Percentiles rank a stretch among this genome's conserved stretches.
Evolutionary conservation across 2,888 invertebrate species (phyloP).

Genomic region (Meloe dianella): DNA sequence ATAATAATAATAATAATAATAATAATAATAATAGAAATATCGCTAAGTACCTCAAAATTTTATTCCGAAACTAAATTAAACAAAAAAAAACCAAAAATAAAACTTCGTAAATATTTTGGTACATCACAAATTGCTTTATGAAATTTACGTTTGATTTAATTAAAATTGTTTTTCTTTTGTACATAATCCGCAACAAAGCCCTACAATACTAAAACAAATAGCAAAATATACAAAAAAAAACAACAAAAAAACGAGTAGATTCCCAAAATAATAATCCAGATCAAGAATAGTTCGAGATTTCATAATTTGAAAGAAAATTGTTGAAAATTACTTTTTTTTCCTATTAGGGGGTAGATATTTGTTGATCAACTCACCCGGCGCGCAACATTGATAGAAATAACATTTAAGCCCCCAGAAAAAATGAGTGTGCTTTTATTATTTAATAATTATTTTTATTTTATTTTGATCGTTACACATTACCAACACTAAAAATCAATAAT

Average conservation of each 20-base stretch:
- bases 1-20: constrained; percentile 32
- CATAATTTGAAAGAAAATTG: not conserved
- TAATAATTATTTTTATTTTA: no score
- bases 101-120: constrained; percentile 36
- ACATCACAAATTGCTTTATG: constrained; percentile 45
- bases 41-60: constrained; percentile 26
- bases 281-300: constrained; percentile 2
- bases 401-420: not conserved
- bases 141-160: constrained; percentile 41
- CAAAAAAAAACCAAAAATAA: not conserved
- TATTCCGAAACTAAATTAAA: not conserved
- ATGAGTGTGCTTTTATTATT: not conserved
- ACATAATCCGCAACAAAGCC: constrained; percentile 24
- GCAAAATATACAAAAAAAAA: not conserved
- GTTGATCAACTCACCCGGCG: constrained; percentile 1
- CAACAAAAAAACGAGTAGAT: not conserved
- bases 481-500: not conserved
- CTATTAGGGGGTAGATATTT: not conserved
- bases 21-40: constrained; percentile 34
- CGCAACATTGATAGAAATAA: constrained; percentile 1
- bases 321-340: no score
- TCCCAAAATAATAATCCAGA: constrained; percentile 1
- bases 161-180: constrained; percentile 26
- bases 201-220: constrained; percentile 13
- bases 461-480: not conserved